Evolutionary conservation across 2,797 vertebrate genomes (phyloP).

Genomic region (Mallotus villosus): DNA sequence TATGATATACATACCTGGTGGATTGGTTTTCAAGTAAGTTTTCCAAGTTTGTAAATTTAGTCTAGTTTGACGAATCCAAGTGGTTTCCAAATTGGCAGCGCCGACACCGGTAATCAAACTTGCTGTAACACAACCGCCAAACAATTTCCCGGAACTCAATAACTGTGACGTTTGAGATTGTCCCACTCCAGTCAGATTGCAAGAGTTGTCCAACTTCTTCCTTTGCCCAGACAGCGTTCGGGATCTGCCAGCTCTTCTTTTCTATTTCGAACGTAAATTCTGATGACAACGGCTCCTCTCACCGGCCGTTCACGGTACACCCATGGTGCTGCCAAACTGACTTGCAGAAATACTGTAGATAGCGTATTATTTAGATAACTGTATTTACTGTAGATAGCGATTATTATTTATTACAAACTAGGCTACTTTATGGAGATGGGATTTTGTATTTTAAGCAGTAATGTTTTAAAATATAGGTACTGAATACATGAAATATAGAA

Average conservation of each 20-base stretch:
- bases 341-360: neutral
- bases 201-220: slow-evolving; percentile 61
- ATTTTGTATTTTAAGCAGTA: neutral
- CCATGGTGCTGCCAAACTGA: neutral
- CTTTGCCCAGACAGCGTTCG: slow-evolving; percentile 21
- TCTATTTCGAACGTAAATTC: slow-evolving; percentile 5
- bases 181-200: slow-evolving; percentile 29
- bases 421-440: neutral
- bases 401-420: neutral
- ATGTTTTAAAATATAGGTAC: neutral
- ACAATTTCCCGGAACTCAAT: slow-evolving; percentile 55
- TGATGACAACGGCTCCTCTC: slow-evolving; percentile 62
- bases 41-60: neutral
- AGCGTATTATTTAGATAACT: no score
- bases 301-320: slow-evolving; percentile 29
- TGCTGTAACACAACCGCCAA: neutral
- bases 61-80: slow-evolving; percentile 5
- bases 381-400: no score
- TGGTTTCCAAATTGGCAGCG: neutral
- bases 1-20: slow-evolving; percentile 1
- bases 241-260: no score
- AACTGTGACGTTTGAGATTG: slow-evolving; percentile 45
- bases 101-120: neutral
- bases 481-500: neutral
- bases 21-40: neutral